Percentiles rank a stretch among this genome's conserved stretches.
Conservation (phyloP, 2,888 invertebrate species). For the Podabrus alpinus region DNA sequence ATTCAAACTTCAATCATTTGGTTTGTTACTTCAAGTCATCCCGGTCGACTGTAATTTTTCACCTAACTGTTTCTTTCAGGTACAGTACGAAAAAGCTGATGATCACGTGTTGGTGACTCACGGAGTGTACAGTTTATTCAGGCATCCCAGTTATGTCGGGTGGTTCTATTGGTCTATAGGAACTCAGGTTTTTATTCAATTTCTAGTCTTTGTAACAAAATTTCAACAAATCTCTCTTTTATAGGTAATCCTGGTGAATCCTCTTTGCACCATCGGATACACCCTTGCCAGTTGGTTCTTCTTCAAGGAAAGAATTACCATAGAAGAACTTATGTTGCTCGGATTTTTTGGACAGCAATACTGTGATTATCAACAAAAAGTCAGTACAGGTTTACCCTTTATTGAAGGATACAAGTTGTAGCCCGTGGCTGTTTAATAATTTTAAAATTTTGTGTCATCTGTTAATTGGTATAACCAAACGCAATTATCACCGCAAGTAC, state of each 20-base stretch:
- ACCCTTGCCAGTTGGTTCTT: constrained; percentile 86
- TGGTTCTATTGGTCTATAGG: constrained; percentile 99
- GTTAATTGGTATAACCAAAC: background rate
- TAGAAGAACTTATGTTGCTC: constrained; percentile 87
- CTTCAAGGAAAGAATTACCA: constrained; percentile 82
- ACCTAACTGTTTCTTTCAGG: constrained; percentile 54
- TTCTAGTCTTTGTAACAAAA: background rate
- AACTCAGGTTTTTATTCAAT: constrained; percentile 74
- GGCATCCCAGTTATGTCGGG: constrained; percentile 97
- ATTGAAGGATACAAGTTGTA: constrained; percentile 73
- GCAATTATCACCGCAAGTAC: background rate
- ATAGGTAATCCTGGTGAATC: constrained; percentile 86
- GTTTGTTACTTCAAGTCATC: constrained; percentile 58
- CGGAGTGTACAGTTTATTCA: constrained; percentile 82
- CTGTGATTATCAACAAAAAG: constrained; percentile 79
- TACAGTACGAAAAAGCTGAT: constrained; percentile 76
- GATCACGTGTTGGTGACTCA: constrained; percentile 86
- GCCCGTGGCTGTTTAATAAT: constrained; percentile 29
- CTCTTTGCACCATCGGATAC: constrained; percentile 82
- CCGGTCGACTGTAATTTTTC: background rate
- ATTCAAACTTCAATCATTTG: constrained; percentile 91
- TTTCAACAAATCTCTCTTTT: constrained; percentile 42
- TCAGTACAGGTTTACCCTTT: constrained; percentile 86
- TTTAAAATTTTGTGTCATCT: background rate
- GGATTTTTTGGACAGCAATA: constrained; percentile 93